phyloP scores from a whole-genome alignment of 2,797 vertebrate species.

The Lepilemur ruficaudatus region DNA sequence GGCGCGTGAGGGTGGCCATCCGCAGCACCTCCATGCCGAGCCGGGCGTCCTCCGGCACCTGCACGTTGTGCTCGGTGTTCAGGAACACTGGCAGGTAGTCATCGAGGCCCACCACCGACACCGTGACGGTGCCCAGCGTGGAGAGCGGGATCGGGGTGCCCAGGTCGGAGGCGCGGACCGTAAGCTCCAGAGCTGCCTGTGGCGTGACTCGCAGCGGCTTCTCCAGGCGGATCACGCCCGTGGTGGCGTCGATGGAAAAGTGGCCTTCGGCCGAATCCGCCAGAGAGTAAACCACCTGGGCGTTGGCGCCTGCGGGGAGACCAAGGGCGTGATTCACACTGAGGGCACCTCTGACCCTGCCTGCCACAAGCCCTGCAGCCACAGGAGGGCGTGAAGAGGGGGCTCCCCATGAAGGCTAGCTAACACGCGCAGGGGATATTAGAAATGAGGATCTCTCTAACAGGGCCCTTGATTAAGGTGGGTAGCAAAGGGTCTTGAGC shows the following conservation, averaged over 20 bases:
- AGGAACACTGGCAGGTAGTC: constrained; percentile 95
- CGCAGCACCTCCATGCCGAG: constrained; percentile 90
- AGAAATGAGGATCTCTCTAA: neutral
- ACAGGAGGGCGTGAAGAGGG: neutral
- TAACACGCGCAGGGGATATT: too few relatives aligned
- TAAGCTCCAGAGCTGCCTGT: constrained; percentile 89
- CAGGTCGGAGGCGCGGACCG: constrained; percentile 92
- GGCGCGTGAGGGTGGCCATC: constrained; percentile 87
- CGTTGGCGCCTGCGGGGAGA: constrained; percentile 90
- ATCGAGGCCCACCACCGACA: constrained; percentile 93
- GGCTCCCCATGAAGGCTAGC: neutral
- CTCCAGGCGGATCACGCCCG: constrained; percentile 94
- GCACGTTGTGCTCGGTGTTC: constrained; percentile 88
- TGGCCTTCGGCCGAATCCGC: constrained; percentile 89
- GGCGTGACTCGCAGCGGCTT: constrained; percentile 88
- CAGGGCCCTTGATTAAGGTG: neutral
- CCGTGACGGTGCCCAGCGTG: constrained; percentile 89
- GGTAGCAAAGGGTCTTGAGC: neutral
- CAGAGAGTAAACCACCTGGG: constrained; percentile 95
- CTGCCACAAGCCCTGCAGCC: too few relatives aligned
- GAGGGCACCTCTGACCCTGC: neutral
- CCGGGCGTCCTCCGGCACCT: constrained; percentile 89
- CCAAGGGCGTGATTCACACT: neutral
- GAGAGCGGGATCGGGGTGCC: constrained; percentile 91
- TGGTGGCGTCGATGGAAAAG: constrained; percentile 95